phyloP scores from a whole-genome alignment of 2,797 vertebrate genomes.

The Sebastes elongatus region DNA sequence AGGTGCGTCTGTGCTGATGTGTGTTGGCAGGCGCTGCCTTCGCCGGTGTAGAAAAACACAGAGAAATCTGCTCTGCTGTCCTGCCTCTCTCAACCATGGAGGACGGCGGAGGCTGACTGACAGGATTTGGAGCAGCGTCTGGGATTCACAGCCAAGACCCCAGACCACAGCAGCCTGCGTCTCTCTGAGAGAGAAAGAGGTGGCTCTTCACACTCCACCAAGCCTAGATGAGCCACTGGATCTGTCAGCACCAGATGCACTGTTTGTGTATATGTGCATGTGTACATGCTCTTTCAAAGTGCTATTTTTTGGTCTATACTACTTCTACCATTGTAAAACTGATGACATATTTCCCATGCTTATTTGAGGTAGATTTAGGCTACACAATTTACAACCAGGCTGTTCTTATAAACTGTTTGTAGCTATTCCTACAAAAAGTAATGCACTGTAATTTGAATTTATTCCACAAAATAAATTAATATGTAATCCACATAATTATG shows the following conservation, averaged over 20 bases:
- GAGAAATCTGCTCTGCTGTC: slow-evolving; percentile 81
- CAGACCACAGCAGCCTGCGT: slow-evolving; percentile 63
- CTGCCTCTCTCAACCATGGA: slow-evolving; percentile 78
- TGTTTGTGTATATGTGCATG: slow-evolving; percentile 42
- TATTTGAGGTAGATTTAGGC: slow-evolving; percentile 27
- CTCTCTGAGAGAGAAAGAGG: slow-evolving; percentile 41
- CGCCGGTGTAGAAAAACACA: slow-evolving; percentile 70
- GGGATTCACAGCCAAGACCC: slow-evolving; percentile 74
- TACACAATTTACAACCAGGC: not conserved
- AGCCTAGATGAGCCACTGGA: slow-evolving; percentile 67
- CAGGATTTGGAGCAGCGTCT: slow-evolving; percentile 80
- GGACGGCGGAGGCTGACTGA: slow-evolving; percentile 80
- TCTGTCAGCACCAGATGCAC: slow-evolving; percentile 68
- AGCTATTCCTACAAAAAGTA: no score
- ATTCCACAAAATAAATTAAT: no score
- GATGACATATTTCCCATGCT: not conserved
- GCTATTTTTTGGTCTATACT: not conserved
- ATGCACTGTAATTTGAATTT: no score
- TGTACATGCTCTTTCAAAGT: slow-evolving; percentile 18
- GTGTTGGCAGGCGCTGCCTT: slow-evolving; percentile 76
- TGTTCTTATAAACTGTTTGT: no score
- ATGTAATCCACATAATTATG: no score
- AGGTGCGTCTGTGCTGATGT: slow-evolving; percentile 74
- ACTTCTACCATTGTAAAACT: not conserved
- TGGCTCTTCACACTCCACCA: slow-evolving; percentile 64